A percentile compares a stretch with the other conserved stretches of the same genome.
These are phyloP conservation scores for Incurvaria masculella DNA, from an alignment of 2,888 invertebrate genomes.

Conservation along the genomic window DNA sequence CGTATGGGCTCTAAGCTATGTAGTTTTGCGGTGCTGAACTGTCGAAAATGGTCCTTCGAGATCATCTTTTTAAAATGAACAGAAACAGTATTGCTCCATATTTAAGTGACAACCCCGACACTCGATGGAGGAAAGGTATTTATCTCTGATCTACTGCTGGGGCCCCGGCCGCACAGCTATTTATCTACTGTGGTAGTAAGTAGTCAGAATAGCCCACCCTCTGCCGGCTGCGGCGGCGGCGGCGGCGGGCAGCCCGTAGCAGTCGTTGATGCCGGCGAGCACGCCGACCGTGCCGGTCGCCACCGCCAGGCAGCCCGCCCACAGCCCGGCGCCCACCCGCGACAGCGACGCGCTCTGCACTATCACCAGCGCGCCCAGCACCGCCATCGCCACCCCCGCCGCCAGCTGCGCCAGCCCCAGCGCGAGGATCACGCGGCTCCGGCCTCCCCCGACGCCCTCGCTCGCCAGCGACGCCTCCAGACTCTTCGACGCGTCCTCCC, in stretches of 20 bases:
- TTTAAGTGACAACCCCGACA: no score
- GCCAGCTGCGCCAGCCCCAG: conserved; percentile 60
- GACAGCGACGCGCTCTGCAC: conserved; percentile 59
- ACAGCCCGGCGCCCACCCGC: conserved; percentile 62
- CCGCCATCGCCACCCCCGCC: conserved; percentile 60
- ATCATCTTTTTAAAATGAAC: no score
- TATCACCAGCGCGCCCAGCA: conserved; percentile 61
- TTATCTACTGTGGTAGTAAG: no score
- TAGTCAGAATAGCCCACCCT: conserved; percentile 9
- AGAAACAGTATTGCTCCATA: no score
- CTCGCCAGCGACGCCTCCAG: conserved; percentile 32
- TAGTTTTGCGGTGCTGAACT: no score
- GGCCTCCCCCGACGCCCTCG: conserved; percentile 19
- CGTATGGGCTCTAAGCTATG: no score
- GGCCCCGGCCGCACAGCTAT: no score
- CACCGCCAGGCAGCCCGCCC: conserved; percentile 64
- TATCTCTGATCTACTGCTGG: no score
- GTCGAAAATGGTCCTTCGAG: no score
- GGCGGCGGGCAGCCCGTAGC: conserved; percentile 40
- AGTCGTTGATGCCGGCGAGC: conserved; percentile 57
- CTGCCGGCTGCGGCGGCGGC: conserved; percentile 20
- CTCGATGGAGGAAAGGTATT: no score
- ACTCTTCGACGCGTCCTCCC: conserved; percentile 28
- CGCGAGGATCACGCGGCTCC: conserved; percentile 42
- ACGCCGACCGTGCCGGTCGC: conserved; percentile 61